Percentiles rank a stretch among this genome's conserved stretches.
Evolutionary conservation across 2,797 vertebrate genomes (phyloP).

Genomic region (Anguilla anguilla): DNA sequence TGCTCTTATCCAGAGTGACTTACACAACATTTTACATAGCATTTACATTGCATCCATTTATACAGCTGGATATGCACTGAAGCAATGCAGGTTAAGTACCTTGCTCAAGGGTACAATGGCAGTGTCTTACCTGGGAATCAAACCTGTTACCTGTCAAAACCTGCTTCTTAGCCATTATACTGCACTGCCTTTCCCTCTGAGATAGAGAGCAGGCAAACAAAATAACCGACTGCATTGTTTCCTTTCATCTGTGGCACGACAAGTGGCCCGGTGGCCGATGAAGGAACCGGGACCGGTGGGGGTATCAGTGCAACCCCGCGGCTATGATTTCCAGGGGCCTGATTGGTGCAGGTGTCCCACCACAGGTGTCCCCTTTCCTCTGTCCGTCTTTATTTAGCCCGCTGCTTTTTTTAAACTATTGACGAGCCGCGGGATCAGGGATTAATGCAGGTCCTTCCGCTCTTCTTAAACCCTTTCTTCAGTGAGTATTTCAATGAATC

Average conservation of each 20-base stretch:
- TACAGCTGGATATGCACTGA: too few species aligned
- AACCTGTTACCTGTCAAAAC: too few species aligned
- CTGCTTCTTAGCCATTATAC: too few species aligned
- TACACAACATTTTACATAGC: too few species aligned
- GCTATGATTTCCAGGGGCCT: not conserved
- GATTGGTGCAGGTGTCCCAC: not conserved
- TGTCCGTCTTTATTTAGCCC: not conserved
- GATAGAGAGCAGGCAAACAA: not conserved
- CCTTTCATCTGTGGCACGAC: not conserved
- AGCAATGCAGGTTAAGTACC: too few species aligned
- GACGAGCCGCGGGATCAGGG: not conserved
- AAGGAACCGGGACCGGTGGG: not conserved
- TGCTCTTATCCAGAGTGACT: too few species aligned
- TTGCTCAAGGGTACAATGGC: too few species aligned
- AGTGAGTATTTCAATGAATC: not conserved
- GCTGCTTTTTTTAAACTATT: slow-evolving; percentile 10
- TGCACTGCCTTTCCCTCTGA: not conserved
- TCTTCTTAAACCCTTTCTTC: not conserved
- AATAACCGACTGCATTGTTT: not conserved
- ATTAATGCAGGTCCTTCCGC: not conserved
- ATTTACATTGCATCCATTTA: too few species aligned
- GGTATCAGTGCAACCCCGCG: not conserved
- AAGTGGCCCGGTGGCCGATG: not conserved
- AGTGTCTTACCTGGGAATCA: too few species aligned
- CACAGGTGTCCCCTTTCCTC: not conserved